Percentiles rank a stretch among this genome's conserved stretches.
Conservation (phyloP, 2,888 invertebrate genomes). For the Philereme transversata region DNA sequence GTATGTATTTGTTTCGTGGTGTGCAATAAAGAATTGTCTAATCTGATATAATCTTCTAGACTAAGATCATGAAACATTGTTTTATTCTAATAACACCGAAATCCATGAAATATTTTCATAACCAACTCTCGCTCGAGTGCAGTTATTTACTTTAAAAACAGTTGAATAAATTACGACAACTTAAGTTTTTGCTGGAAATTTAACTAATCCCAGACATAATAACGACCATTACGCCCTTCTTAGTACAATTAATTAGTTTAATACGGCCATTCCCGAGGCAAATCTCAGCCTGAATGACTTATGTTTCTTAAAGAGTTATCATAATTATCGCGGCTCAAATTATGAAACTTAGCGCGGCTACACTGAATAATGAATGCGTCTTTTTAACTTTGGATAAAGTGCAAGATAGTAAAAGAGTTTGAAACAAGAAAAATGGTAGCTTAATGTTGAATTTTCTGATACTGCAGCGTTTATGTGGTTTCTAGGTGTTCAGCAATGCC, state of each 20-base stretch:
- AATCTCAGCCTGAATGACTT: conserved; percentile 78
- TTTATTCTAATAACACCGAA: too few relatives aligned
- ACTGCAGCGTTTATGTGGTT: too few relatives aligned
- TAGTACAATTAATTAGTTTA: conserved; percentile 81
- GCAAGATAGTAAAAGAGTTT: background rate
- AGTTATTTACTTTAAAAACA: conserved; percentile 5
- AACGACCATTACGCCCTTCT: conserved; percentile 71
- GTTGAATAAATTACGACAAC: conserved; percentile 25
- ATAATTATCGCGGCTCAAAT: conserved; percentile 76
- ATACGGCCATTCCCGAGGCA: conserved; percentile 77
- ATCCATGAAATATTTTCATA: too few relatives aligned
- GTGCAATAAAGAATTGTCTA: too few relatives aligned
- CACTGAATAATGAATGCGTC: conserved; percentile 63
- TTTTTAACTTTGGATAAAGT: conserved; percentile 9
- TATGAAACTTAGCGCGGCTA: conserved; percentile 62
- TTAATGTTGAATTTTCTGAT: too few relatives aligned
- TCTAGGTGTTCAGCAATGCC: too few relatives aligned
- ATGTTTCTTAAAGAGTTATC: conserved; percentile 79
- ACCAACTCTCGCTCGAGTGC: too few relatives aligned
- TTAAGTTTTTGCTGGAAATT: conserved; percentile 42
- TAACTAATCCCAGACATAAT: conserved; percentile 65
- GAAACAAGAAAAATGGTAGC: too few relatives aligned
- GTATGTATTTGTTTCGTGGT: too few relatives aligned
- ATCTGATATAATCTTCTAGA: too few relatives aligned
- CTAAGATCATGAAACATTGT: too few relatives aligned